Evolutionary conservation across 2,797 vertebrate species (phyloP).

Genomic region (Sebastes trivittatus): DNA sequence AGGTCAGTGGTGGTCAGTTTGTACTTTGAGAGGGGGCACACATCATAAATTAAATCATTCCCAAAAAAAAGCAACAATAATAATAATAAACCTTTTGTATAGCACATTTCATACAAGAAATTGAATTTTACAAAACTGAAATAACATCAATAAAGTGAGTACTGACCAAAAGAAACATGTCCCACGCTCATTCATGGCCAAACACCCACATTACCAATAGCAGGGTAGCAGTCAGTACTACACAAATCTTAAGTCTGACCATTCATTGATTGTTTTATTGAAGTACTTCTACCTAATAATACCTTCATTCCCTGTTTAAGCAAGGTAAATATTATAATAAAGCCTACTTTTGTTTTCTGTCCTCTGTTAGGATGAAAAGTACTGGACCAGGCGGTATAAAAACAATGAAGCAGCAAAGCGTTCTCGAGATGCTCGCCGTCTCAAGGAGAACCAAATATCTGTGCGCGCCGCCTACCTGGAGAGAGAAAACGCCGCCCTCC

Average conservation of each 20-base stretch:
- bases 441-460: constrained; percentile 95
- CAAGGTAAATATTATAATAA: neutral
- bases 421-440: constrained; percentile 91
- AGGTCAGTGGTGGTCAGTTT: neutral
- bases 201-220: constrained; percentile 43
- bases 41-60: neutral
- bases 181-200: constrained; percentile 41
- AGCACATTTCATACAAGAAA: neutral
- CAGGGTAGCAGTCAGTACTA: neutral
- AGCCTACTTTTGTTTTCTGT: neutral
- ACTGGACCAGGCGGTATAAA: constrained; percentile 92
- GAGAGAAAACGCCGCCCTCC: constrained; percentile 90
- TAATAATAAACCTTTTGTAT: neutral
- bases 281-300: neutral
- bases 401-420: constrained; percentile 96
- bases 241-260: neutral
- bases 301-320: neutral
- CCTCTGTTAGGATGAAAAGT: constrained; percentile 88
- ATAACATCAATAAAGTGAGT: neutral
- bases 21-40: neutral
- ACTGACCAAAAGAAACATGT: constrained; percentile 25
- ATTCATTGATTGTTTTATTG: constrained; percentile 32
- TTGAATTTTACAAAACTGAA: neutral
- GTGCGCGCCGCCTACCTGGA: constrained; percentile 94
- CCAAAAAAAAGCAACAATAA: too few species aligned